Conservation (phyloP, 1,140 invertebrate species). For the Euschistus heros region DNA sequence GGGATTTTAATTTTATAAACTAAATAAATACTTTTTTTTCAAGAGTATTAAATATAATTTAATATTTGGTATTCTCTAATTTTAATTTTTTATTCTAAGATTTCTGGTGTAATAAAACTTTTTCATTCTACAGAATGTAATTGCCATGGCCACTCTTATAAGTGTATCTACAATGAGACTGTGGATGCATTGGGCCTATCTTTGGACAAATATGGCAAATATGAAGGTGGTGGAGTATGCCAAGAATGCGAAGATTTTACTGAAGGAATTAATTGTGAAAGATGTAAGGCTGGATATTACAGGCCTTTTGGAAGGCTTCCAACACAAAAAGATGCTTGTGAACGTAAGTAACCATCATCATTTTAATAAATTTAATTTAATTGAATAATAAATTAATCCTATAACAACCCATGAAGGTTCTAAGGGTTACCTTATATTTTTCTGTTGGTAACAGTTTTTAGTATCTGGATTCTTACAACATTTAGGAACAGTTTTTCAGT, state of each 20-base stretch:
- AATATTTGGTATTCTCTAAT: too few species aligned
- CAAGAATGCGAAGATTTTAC: constrained; percentile 88
- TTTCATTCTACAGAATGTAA: constrained; percentile 70
- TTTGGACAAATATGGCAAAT: constrained; percentile 82
- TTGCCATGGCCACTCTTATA: constrained; percentile 84
- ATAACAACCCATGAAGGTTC: neutral
- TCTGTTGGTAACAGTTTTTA: too few species aligned
- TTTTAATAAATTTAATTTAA: neutral
- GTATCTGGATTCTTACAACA: too few species aligned
- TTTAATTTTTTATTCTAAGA: too few species aligned
- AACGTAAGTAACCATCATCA: constrained; percentile 53
- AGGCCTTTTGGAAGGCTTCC: constrained; percentile 66
- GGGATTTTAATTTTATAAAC: too few species aligned
- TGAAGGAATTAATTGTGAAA: constrained; percentile 93
- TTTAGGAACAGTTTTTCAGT: too few species aligned
- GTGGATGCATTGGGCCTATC: constrained; percentile 67
- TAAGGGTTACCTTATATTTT: too few species aligned
- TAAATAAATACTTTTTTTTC: too few species aligned
- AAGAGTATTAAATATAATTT: too few species aligned
- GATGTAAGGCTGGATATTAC: constrained; percentile 78
- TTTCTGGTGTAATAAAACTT: too few species aligned
- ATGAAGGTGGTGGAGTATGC: constrained; percentile 87
- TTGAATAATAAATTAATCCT: neutral
- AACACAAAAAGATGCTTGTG: constrained; percentile 85
- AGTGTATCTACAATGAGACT: constrained; percentile 80